phyloP scores from a whole-genome alignment of 2,113 vertebrate species.

The Trachemys scripta region DNA sequence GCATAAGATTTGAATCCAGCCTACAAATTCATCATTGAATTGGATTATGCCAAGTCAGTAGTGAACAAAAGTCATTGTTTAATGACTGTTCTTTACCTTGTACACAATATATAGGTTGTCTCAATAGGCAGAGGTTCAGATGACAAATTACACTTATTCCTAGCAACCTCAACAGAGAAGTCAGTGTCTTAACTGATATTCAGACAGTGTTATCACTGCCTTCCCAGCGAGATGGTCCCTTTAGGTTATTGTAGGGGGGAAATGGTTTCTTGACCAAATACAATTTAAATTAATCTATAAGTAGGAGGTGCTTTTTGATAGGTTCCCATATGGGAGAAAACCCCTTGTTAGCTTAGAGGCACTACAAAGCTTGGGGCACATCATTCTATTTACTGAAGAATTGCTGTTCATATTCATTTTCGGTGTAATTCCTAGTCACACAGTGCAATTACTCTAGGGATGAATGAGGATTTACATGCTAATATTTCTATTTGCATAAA shows the following conservation, averaged over 20 bases:
- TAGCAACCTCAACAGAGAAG: slow-evolving; percentile 22
- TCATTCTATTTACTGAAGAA: neutral
- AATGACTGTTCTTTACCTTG: neutral
- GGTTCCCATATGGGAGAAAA: neutral
- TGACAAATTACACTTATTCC: slow-evolving; percentile 8
- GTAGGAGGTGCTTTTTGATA: neutral
- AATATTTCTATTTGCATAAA: neutral
- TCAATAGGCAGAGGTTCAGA: slow-evolving; percentile 41
- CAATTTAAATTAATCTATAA: neutral
- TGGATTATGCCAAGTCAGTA: neutral
- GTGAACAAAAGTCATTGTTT: neutral
- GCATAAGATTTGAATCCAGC: neutral
- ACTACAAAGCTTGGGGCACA: neutral
- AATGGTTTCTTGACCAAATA: slow-evolving; percentile 31
- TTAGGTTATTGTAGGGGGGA: neutral
- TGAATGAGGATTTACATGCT: neutral
- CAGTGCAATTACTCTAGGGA: neutral
- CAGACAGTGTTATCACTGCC: slow-evolving; percentile 2
- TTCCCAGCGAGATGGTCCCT: slow-evolving; percentile 22
- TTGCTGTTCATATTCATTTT: neutral
- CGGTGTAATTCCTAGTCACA: neutral
- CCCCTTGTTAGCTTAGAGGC: neutral
- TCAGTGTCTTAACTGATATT: slow-evolving; percentile 55
- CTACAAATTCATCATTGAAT: neutral
- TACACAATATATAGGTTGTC: slow-evolving; percentile 20